A percentile compares a stretch with the other conserved stretches of the same genome.
These are phyloP conservation scores for Rhynchotus rufescens DNA, from an alignment of 2,797 vertebrate genomes.

Conservation along the genomic window DNA sequence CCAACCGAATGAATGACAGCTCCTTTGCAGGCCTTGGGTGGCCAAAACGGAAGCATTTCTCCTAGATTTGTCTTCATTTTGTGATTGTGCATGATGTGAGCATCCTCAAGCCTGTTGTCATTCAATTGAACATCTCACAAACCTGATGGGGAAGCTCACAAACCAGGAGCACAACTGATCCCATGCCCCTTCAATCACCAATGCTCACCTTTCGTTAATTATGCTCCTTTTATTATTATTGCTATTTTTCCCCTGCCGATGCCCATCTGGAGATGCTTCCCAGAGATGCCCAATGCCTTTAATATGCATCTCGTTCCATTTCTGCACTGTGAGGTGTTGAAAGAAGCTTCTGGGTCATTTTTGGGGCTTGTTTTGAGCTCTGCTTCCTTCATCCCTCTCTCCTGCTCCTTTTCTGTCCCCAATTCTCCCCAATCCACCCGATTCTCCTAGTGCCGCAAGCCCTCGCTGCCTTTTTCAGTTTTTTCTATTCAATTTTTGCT, in stretches of 20 bases:
- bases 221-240: background rate
- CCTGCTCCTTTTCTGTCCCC: background rate
- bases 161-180: background rate
- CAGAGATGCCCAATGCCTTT: background rate
- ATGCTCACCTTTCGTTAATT: background rate
- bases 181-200: background rate
- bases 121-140: background rate
- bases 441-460: background rate
- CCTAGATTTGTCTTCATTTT: background rate
- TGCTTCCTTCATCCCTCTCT: background rate
- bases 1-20: constrained; percentile 40
- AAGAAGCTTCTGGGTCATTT: background rate
- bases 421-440: background rate
- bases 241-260: background rate
- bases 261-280: background rate
- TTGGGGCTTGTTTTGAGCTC: background rate
- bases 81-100: background rate
- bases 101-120: background rate
- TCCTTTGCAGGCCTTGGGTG: constrained; percentile 20
- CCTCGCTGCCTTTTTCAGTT: fast-evolving
- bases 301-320: background rate
- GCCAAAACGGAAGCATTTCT: background rate
- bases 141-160: fast-evolving
- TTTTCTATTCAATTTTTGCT: background rate
- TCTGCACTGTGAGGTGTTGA: background rate